Evolutionary conservation across 2,888 invertebrate genomes (phyloP), one percentile per base, ranked within the genome.

Genomic region (Steinernema hermaphroditum): DNA sequence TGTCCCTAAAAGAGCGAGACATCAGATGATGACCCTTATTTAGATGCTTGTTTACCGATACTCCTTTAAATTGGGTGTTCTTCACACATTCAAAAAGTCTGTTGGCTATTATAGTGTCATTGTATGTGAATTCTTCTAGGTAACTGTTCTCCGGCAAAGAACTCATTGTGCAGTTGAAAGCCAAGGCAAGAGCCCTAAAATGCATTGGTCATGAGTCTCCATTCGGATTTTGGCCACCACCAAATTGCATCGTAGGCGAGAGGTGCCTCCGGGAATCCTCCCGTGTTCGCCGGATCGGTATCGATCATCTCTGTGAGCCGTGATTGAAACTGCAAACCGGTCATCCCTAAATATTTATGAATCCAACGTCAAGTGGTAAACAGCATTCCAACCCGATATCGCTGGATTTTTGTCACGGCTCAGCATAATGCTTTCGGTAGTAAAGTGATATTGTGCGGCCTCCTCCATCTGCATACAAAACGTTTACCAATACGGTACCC

Each of bases 181-280:
- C 95, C 86, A 98, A 89, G 46, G 97, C 97, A 41, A 97, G 92
- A 49, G 97, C 94, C 86, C 86, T 86, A 57, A 43, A 78, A 75
- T 8, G 22, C 4, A 29, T 43, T 14, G 2, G 27, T 24, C 24
- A 54, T 22, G 14, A 27, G 68, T 49, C 24, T 70, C 14, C 14
- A 49, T 24, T 70, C 43, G 37, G 37, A 4, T 14, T 70, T 27
- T 46, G 34, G 16, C 50, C 24, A 12, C 72, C 72, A 85, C 98
- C 98, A 99, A 69, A 98, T 94, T 12, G 98, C 98, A 88, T 98
- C 98, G 87, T 98, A 98, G 62, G 98, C 98, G 73, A 98, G 89
- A 0, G 98, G 98, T 8, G 98, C 97, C 89, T 98, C 98, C 86
- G 89, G 89, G 88, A 96, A 87, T 14, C 86, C 86, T 41, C 83